These are phyloP conservation scores for Eilema sororculum DNA, from an alignment of 2,888 invertebrate genomes.

Conservation along the genomic window DNA sequence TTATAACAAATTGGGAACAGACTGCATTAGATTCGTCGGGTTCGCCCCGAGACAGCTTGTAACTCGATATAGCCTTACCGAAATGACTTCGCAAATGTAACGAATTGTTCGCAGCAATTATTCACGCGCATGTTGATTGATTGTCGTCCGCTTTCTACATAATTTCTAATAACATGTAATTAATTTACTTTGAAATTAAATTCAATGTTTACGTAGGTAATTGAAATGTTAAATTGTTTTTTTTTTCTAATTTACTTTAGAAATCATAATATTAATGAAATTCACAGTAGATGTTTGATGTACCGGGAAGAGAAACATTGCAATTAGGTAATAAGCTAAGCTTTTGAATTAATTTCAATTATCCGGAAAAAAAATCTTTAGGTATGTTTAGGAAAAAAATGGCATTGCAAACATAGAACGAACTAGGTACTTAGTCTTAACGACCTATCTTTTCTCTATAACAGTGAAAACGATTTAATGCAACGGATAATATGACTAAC, in stretches of 20 bases:
- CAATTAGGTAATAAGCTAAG: too few relatives aligned
- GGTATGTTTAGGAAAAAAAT: too few relatives aligned
- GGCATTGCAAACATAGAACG: too few relatives aligned
- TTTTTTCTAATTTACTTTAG: too few relatives aligned
- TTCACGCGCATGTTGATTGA: constrained; percentile 52
- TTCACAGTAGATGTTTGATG: too few relatives aligned
- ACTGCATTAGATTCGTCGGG: constrained; percentile 24
- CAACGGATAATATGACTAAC: neutral
- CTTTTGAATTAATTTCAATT: too few relatives aligned
- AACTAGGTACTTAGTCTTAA: too few relatives aligned
- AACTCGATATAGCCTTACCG: constrained; percentile 51
- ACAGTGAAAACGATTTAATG: neutral
- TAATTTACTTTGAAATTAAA: constrained; percentile 6
- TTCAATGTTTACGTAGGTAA: neutral
- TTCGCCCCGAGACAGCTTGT: constrained; percentile 45
- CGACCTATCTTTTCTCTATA: too few relatives aligned
- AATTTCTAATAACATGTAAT: constrained; percentile 10
- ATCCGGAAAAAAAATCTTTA: too few relatives aligned
- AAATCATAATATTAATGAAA: too few relatives aligned
- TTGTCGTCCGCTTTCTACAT: constrained; percentile 30
- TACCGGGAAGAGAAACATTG: too few relatives aligned
- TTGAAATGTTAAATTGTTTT: neutral
- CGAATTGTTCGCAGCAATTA: constrained; percentile 61
- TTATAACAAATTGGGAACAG: constrained; percentile 16
- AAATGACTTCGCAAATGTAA: constrained; percentile 54